phyloP scores from a whole-genome alignment of 2,888 invertebrate species.

The Macrosoma leucophasiata region DNA sequence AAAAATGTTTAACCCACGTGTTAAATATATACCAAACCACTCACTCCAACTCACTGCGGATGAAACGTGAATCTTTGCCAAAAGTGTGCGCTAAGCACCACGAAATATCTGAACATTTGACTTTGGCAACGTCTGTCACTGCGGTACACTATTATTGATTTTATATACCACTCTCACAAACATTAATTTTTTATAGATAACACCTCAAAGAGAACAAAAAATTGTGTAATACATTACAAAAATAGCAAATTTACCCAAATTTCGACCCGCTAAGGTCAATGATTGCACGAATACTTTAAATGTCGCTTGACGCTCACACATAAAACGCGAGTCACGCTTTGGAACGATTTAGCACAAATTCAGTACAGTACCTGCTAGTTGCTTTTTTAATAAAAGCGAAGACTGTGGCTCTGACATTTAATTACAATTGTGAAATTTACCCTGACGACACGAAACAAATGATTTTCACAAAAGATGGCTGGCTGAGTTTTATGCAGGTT shows the following conservation, averaged over 20 bases:
- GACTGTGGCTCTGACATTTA: conserved; percentile 98
- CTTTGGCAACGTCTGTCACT: conserved; percentile 56
- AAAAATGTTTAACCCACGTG: conserved; percentile 39
- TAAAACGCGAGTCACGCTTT: conserved; percentile 6
- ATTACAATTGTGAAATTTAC: conserved; percentile 87
- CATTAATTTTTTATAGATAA: conserved; percentile 8
- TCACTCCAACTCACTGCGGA: too few species aligned
- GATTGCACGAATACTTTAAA: conserved; percentile 55
- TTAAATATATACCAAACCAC: conserved; percentile 16
- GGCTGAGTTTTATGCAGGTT: conserved; percentile 74
- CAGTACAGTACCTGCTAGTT: conserved; percentile 97
- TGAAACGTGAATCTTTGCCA: conserved; percentile 32
- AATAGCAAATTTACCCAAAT: conserved; percentile 40
- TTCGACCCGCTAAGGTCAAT: conserved; percentile 71
- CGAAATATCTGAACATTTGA: conserved; percentile 34
- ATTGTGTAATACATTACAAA: not conserved
- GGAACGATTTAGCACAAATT: too few species aligned
- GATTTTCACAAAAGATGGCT: conserved; percentile 85
- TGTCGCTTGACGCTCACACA: conserved; percentile 49
- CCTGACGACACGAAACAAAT: conserved; percentile 83
- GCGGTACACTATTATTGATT: conserved; percentile 65
- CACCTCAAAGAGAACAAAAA: not conserved
- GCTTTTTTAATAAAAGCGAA: conserved; percentile 95
- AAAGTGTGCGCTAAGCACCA: conserved; percentile 40
- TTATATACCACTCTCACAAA: conserved; percentile 38